Percentiles rank a stretch among this genome's conserved stretches.
These are phyloP conservation scores for Dascyllus trimaculatus DNA, from an alignment of 2,113 vertebrate species.

Conservation along the genomic window DNA sequence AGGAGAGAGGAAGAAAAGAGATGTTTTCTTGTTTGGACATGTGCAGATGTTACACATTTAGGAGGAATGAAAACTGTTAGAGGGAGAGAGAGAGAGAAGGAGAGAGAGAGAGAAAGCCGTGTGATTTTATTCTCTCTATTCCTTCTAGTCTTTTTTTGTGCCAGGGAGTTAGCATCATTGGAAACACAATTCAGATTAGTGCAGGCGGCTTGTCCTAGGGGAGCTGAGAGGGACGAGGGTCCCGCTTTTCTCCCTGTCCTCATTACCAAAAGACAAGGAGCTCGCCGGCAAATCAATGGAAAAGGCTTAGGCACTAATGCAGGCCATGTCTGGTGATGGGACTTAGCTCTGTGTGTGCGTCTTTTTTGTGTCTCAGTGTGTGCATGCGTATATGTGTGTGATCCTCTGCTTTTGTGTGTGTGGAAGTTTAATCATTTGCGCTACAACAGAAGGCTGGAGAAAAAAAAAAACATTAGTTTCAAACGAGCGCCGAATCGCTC, in stretches of 20 bases:
- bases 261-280: conserved; percentile 84
- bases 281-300: conserved; percentile 82
- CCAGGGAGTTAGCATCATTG: conserved; percentile 69
- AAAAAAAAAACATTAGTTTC: conserved; percentile 68
- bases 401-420: conserved; percentile 29
- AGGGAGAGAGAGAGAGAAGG: conserved; percentile 28
- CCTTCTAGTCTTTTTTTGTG: conserved; percentile 61
- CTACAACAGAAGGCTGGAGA: conserved; percentile 58
- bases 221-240: conserved; percentile 75
- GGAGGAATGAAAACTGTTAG: conserved; percentile 51
- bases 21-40: conserved; percentile 57
- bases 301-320: conserved; percentile 79
- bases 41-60: conserved; percentile 65
- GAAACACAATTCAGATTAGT: conserved; percentile 83
- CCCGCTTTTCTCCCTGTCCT: conserved; percentile 82
- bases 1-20: conserved; percentile 10
- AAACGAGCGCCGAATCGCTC: conserved; percentile 43
- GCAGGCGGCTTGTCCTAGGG: conserved; percentile 75
- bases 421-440: conserved; percentile 55
- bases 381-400: conserved; percentile 33
- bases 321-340: conserved; percentile 66
- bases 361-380: conserved; percentile 24
- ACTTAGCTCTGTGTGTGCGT: conserved; percentile 59
- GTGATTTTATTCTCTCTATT: conserved; percentile 54
- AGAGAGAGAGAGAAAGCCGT: conserved; percentile 28